Evolutionary conservation across 1,140 invertebrate genomes (phyloP), one percentile per base, ranked within the genome.

Genomic region (Drosophila bocki): DNA sequence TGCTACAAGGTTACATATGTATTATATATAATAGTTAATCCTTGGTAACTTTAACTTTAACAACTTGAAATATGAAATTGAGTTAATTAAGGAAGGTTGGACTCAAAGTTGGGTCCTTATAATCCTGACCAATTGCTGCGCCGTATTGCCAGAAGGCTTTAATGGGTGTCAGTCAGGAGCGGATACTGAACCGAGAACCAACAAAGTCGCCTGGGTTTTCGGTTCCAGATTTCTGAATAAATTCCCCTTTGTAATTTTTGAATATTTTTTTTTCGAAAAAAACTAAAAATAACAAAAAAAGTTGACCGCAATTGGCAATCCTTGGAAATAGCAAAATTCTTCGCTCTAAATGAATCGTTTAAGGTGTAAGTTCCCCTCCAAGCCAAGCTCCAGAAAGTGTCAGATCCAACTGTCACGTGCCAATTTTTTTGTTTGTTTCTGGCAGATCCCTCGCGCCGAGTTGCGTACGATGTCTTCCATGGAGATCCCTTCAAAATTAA

Each of bases 401-500:
- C 42, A 53, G 26, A 57, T 80, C 7, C 19, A 42, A 56, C 57
- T 58, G 44, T 51, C 64, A 62, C 26, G 33, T 33, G 47, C 41
- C 57, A 54, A 32, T 12, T n/a, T 32, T 32, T 11, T n/a, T 3
- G 19, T 37, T 50, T 45, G 44, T 47, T 33, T 56, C 5, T 37
- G 13, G 29, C 63, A 77, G 80, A 69, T 65, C n/a, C 33, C 41
- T 33, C 62, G 48, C 68, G 63, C 11, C 82, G 84, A 11, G 17
- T 29, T 32, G n/a, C 50, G 11, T 29, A 41, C 9, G 91, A 92
- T 65, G 47, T 80, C 15, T 92, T 92, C 57, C 64, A 67, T 39
- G 77, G 78, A 32, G 91, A 92, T 47, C 91, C 91, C 3, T 92
- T 92, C 53, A 92, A 92, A 87, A 80, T 87, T 53, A 80, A 92